Evolutionary conservation across 64 coral and sea anemone species (phyloP).

Genomic region (Stichodactyla helianthus): DNA sequence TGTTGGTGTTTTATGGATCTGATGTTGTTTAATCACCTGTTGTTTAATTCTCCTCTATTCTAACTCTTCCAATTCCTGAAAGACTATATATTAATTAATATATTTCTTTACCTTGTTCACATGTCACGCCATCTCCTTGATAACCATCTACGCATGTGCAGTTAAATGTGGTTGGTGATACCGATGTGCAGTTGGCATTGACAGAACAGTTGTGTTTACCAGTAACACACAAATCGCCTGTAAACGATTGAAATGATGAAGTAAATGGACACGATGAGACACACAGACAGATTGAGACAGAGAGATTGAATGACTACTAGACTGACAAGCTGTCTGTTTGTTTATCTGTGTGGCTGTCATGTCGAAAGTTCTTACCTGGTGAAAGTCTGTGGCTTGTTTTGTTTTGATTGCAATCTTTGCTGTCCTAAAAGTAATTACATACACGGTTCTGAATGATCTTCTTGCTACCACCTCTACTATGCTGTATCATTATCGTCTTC

Average conservation of each 20-base stretch:
- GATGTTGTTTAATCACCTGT: no score
- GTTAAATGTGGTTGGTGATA: not conserved
- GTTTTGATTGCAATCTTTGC: not conserved
- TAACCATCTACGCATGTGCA: not conserved
- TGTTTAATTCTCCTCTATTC: no score
- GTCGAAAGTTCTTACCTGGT: not conserved
- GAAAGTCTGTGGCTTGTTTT: not conserved
- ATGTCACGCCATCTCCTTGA: not conserved
- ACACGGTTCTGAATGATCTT: not conserved
- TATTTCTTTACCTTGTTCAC: not conserved
- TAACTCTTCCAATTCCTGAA: no score
- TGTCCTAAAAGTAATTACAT: not conserved
- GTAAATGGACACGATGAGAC: not conserved
- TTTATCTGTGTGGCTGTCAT: not conserved
- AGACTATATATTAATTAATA: not conserved
- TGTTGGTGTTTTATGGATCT: no score
- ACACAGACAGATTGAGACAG: not conserved
- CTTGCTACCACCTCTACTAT: not conserved
- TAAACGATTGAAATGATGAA: no score
- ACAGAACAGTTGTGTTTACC: constrained; percentile 2
- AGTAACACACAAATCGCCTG: not conserved
- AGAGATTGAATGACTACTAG: not conserved
- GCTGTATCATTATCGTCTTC: not conserved
- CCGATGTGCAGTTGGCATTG: not conserved
- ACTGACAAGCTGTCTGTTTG: not conserved